Evolutionary conservation across 2,113 vertebrate species (phyloP).

Genomic region (Ophthalmolycus amberensis): DNA sequence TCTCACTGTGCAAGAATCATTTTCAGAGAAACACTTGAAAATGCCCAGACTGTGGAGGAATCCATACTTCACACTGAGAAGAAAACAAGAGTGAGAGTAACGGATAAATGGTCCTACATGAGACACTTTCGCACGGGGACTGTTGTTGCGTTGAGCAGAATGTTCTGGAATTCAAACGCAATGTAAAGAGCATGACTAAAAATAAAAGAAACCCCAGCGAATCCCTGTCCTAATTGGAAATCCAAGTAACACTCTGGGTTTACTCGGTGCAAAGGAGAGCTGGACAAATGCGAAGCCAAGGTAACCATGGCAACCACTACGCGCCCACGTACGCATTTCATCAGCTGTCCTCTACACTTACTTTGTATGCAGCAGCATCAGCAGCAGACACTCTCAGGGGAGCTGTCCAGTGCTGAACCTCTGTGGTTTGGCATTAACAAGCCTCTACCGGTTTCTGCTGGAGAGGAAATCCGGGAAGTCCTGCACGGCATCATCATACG

Average conservation of each 20-base stretch:
- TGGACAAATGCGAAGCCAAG: background rate
- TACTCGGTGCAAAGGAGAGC: background rate
- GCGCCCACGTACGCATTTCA: conserved; percentile 25
- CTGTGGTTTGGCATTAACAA: background rate
- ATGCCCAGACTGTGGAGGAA: background rate
- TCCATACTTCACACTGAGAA: background rate
- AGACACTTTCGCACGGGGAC: background rate
- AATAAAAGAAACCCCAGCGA: background rate
- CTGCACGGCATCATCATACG: conserved; percentile 3
- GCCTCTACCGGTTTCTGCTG: background rate
- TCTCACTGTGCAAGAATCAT: background rate
- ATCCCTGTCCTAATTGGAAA: background rate
- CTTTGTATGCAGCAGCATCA: conserved; percentile 33
- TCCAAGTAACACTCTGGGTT: background rate
- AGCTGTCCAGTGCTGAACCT: conserved; percentile 40
- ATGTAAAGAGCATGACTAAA: background rate
- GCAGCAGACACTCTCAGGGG: background rate
- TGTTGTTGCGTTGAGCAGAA: background rate
- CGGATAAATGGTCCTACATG: background rate
- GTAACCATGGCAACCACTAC: conserved; percentile 48
- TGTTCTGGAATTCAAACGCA: background rate
- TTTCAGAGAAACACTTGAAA: background rate
- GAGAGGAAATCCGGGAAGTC: conserved; percentile 2
- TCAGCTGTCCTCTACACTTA: conserved; percentile 23
- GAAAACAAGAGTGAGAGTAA: too few species aligned